These are phyloP conservation scores for Limnephilus rhombicus DNA, from an alignment of 2,888 invertebrate genomes.

Conservation along the genomic window DNA sequence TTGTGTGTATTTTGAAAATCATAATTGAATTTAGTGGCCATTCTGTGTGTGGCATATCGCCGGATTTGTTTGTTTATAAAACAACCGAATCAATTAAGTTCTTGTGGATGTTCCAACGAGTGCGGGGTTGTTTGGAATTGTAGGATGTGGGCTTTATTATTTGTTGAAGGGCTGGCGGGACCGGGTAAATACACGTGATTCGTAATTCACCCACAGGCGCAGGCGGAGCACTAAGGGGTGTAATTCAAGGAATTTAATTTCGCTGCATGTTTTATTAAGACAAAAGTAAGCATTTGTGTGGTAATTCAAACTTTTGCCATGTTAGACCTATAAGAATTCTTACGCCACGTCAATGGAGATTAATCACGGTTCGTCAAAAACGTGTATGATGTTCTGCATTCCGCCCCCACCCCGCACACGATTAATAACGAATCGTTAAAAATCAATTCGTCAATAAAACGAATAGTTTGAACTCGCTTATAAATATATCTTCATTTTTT, in stretches of 20 bases:
- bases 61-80: conserved; percentile 20
- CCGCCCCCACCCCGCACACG: no score
- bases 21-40: not conserved
- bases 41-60: not conserved
- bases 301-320: not conserved
- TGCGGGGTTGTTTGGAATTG: conserved; percentile 3
- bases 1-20: not conserved
- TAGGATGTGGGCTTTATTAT: not conserved
- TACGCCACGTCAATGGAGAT: no score
- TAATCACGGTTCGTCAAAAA: no score
- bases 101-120: not conserved
- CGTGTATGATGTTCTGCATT: no score
- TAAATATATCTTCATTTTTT: no score
- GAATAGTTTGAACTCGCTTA: no score
- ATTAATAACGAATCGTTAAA: no score
- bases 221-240: not conserved
- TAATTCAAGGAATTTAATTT: not conserved
- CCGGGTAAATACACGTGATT: not conserved
- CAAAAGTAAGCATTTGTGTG: not conserved
- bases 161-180: conserved; percentile 26
- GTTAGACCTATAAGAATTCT: no score
- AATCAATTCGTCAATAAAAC: no score
- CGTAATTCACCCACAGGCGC: not conserved
- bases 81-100: conserved; percentile 33
- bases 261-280: not conserved